A percentile compares a stretch with the other conserved stretches of the same genome.
These are phyloP conservation scores for Aepyceros melampus DNA, from an alignment of 2,113 vertebrate genomes.

Conservation along the genomic window DNA sequence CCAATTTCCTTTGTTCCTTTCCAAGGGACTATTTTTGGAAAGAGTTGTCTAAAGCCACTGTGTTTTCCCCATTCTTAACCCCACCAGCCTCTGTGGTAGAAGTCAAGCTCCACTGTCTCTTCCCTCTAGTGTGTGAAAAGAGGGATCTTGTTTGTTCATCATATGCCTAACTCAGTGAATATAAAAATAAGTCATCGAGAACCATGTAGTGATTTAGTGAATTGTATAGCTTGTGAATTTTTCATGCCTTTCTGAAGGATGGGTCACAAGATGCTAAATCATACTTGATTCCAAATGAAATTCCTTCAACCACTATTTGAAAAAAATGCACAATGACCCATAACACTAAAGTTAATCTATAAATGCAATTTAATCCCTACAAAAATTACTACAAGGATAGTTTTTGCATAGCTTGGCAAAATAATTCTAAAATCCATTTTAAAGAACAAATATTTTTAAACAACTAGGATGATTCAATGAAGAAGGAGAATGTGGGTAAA, in stretches of 20 bases:
- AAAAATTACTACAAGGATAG: not conserved
- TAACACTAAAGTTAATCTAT: not conserved
- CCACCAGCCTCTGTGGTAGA: fast-evolving
- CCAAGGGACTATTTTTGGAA: not conserved
- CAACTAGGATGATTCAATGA: conserved; percentile 24
- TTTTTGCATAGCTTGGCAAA: conserved; percentile 39
- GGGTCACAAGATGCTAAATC: not conserved
- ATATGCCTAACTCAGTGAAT: not conserved
- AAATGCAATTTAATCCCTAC: conserved; percentile 26
- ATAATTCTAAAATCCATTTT: conserved; percentile 39
- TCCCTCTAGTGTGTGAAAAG: not conserved
- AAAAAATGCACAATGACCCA: not conserved
- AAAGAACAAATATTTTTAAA: conserved; percentile 51
- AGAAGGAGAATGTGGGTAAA: conserved; percentile 43
- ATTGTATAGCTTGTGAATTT: not conserved
- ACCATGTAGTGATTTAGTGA: not conserved
- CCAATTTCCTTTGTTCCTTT: not conserved
- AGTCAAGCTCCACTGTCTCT: not conserved
- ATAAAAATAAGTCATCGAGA: conserved; percentile 35
- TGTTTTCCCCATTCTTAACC: not conserved
- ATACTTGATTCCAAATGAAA: conserved; percentile 18
- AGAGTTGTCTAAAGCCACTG: not conserved
- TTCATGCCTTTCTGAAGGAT: not conserved
- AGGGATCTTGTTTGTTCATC: too few species aligned
- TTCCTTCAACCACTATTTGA: not conserved